Evolutionary conservation across 2,888 invertebrate species (phyloP), one percentile per base, ranked within the genome.

Genomic region (Lepidochrysops patricia): DNA sequence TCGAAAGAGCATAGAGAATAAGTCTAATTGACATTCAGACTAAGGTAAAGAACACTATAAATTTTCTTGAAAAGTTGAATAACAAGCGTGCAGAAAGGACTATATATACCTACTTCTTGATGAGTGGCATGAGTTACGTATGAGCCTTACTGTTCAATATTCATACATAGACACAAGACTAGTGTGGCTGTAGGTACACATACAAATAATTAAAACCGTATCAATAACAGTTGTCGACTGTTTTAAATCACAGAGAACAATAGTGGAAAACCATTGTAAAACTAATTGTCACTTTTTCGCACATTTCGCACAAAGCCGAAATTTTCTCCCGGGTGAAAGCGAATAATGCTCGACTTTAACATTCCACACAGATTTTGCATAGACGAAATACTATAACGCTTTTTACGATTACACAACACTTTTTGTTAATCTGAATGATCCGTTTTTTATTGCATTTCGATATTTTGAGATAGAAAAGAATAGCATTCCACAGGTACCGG

Each of bases 211-310:
- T 19, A 43, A 43, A 43, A 23, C 43, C 2, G 43, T 43, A 23
- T 43, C 19, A 43, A 19, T 43, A 12, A 19, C 19, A 43, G 43
- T 43, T 43, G 43, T 43, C 19, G 19, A 9, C 19, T 43, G 9
- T 4, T 23, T 32, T 54, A 29, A 54, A 32, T 32, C 43, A 43
- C 19, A 2, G 43, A 43, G 19, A 29, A 52, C 9, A 52, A 26
- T 27, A 12, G 12, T 32, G 29, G 12, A 54, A 54, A 54, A 54
- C 54, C 54, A 32, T 54, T 54, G 54, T 54, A 9, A 19, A 29
- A 29, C 29, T 54, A 54, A 54, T 54, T 29, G 29, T 29, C 27
- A 32, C 12, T 54, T 54, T 54, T 54, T 54, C 54, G 54, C 54
- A 54, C 32, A 54, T 54, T 54, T 54, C 29, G 29, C 13, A 54